phyloP scores from a whole-genome alignment of 92 coral and sea anemone species.

The Parazoanthus atlanticus region DNA sequence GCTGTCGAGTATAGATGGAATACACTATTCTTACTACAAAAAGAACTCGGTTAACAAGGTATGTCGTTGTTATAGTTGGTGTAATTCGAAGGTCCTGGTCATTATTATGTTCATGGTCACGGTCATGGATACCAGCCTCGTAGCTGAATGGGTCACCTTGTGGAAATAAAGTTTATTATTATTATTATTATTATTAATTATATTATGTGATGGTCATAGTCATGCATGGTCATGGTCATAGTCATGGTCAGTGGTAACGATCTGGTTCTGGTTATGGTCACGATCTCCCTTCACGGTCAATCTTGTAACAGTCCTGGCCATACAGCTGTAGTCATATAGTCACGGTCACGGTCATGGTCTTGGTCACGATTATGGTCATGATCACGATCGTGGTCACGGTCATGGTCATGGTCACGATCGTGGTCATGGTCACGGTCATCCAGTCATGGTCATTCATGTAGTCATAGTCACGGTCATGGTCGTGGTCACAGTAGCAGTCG shows the following conservation, averaged over 20 bases:
- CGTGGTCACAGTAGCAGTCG: too few species aligned
- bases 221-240: too few species aligned
- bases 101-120: not conserved
- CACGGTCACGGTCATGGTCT: not conserved
- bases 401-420: not conserved
- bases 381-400: not conserved
- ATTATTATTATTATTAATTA: too few species aligned
- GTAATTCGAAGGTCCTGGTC: not conserved
- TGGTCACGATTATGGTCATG: not conserved
- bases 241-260: too few species aligned
- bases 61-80: not conserved
- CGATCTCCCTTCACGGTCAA: not conserved
- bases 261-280: too few species aligned
- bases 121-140: too few species aligned
- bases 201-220: too few species aligned
- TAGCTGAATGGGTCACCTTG: too few species aligned
- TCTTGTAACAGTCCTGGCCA: not conserved
- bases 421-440: too few species aligned
- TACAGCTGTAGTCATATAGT: too few species aligned
- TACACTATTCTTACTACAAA: constrained; percentile 66
- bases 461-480: too few species aligned
- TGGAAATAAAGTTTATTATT: too few species aligned
- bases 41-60: constrained; percentile 74
- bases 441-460: not conserved
- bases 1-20: constrained; percentile 74